Evolutionary conservation across 2,888 invertebrate genomes (phyloP).

Genomic region (Kryphioiulus occultus): DNA sequence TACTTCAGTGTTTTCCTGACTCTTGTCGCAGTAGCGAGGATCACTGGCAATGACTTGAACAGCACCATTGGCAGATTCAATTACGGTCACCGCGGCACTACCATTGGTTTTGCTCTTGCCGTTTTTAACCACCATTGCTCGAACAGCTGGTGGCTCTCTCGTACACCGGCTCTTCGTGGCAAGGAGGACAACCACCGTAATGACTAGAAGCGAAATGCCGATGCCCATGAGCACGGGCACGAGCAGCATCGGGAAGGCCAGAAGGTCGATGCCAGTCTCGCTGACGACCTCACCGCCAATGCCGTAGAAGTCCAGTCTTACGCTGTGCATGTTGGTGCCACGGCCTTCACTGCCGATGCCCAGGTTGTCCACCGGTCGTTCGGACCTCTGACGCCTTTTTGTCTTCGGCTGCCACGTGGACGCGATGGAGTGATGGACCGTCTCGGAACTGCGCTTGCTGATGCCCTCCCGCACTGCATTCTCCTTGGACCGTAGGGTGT

Average conservation of each 20-base stretch:
- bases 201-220: background rate
- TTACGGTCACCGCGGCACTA: background rate
- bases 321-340: slow-evolving; percentile 56
- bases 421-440: background rate
- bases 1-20: slow-evolving; percentile 20
- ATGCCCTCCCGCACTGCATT: slow-evolving; percentile 53
- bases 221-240: background rate
- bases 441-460: slow-evolving; percentile 53
- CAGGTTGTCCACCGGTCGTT: slow-evolving; percentile 33
- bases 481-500: slow-evolving; percentile 55
- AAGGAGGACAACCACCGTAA: background rate
- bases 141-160: background rate
- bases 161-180: background rate
- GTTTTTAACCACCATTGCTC: background rate
- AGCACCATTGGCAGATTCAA: background rate
- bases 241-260: background rate
- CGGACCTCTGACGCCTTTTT: background rate
- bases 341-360: slow-evolving; percentile 53
- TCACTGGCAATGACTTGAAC: background rate
- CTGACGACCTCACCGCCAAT: background rate
- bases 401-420: background rate
- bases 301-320: slow-evolving; percentile 52
- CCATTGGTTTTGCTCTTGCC: background rate
- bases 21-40: background rate
- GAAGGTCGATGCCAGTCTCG: background rate